A percentile compares a stretch with the other conserved stretches of the same genome.
Conservation (phyloP, 2,113 vertebrate genomes). For the Bos javanicus region DNA sequence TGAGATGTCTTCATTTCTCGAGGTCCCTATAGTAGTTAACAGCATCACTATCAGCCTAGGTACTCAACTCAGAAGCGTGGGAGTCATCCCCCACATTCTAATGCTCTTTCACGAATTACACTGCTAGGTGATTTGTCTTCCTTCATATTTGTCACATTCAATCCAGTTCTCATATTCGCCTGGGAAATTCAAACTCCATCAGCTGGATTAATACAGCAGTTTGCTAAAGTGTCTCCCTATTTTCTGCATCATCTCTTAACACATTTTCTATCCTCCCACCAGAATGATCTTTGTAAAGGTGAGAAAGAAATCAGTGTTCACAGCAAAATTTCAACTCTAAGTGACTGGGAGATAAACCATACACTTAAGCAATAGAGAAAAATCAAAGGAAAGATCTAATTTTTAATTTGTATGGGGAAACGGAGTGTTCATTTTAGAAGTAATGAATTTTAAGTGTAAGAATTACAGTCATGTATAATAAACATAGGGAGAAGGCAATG, state of each 20-base stretch:
- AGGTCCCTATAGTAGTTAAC: background rate
- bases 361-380: background rate
- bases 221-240: background rate
- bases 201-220: background rate
- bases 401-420: background rate
- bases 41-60: background rate
- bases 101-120: background rate
- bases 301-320: background rate
- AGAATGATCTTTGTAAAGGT: slow-evolving; percentile 4
- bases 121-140: background rate
- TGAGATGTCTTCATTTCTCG: background rate
- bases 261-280: background rate
- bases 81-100: background rate
- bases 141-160: background rate
- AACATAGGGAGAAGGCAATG: background rate
- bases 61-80: background rate
- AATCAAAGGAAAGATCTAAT: background rate
- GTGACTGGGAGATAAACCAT: background rate
- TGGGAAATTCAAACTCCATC: background rate
- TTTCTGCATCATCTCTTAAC: background rate
- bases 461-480: background rate
- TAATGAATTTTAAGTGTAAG: background rate
- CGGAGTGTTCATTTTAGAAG: background rate
- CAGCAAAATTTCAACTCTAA: background rate
- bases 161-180: background rate